Percentiles rank a stretch among this genome's conserved stretches.
phyloP scores from a whole-genome alignment of 30 jellyfish, hydroid and myxozoan species.

The Aurelia coerulea region DNA sequence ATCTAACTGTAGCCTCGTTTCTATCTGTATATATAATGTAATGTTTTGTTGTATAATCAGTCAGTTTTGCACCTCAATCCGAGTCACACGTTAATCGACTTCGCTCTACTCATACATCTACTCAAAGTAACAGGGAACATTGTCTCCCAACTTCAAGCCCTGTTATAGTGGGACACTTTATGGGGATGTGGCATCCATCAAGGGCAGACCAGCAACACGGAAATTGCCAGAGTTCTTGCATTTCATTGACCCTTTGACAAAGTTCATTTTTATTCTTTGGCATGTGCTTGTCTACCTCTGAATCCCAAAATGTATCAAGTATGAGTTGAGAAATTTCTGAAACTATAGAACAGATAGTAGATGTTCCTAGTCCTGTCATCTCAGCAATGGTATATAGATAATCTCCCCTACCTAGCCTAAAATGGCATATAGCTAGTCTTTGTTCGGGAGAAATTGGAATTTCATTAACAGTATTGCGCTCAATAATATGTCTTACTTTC shows the following conservation, averaged over 20 bases:
- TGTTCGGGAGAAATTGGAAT: constrained; percentile 19
- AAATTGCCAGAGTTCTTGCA: background rate
- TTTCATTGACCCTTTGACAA: background rate
- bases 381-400: constrained; percentile 33
- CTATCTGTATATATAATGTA: too few relatives aligned
- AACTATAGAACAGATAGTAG: background rate
- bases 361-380: constrained; percentile 12
- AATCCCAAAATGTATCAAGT: constrained; percentile 1
- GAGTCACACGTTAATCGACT: too few relatives aligned
- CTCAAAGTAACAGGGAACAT: too few relatives aligned
- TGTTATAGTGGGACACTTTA: too few relatives aligned
- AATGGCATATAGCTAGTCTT: constrained; percentile 9
- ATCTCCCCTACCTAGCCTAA: constrained; percentile 28
- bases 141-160: too few relatives aligned
- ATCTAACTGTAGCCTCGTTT: too few relatives aligned
- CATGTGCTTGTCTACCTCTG: background rate
- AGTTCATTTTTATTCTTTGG: constrained; percentile 6
- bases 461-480: constrained; percentile 11
- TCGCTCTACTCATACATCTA: too few relatives aligned
- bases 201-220: too few relatives aligned
- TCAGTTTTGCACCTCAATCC: too few relatives aligned
- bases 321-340: constrained; percentile 1
- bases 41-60: too few relatives aligned
- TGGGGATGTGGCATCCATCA: too few relatives aligned
- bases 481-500: background rate